phyloP scores from a whole-genome alignment of 2,113 vertebrate genomes.

The Tautogolabrus adspersus region DNA sequence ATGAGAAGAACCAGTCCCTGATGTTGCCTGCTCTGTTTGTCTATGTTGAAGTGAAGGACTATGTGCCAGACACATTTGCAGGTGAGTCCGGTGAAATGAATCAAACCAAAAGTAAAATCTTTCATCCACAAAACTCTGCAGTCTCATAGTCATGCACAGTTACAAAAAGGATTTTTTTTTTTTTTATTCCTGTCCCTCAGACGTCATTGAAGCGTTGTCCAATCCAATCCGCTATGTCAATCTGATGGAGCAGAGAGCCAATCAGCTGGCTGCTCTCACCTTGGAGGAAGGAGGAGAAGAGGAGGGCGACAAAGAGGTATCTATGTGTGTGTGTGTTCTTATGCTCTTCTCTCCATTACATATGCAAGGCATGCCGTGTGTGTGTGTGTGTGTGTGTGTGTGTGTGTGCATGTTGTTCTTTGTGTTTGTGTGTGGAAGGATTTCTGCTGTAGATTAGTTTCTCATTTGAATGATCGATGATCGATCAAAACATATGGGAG shows the following conservation, averaged over 20 bases:
- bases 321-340: constrained; percentile 33
- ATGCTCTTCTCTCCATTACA: background rate
- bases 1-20: constrained; percentile 95
- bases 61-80: constrained; percentile 97
- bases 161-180: background rate
- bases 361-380: too few species aligned
- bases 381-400: background rate
- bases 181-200: constrained; percentile 74
- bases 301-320: constrained; percentile 92
- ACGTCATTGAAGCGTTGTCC: constrained; percentile 97
- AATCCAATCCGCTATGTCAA: constrained; percentile 98
- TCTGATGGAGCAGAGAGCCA: constrained; percentile 98
- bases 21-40: constrained; percentile 93
- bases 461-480: too few species aligned
- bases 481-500: background rate
- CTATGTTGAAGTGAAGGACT: constrained; percentile 97
- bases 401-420: background rate
- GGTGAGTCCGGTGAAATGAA: constrained; percentile 76
- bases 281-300: constrained; percentile 96
- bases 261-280: constrained; percentile 93
- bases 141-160: background rate
- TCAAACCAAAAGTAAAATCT: background rate
- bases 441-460: too few species aligned
- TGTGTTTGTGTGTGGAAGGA: background rate
- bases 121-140: background rate